Evolutionary conservation across 2,113 vertebrate species (phyloP).

Genomic region (Neopipo cinnamomea): DNA sequence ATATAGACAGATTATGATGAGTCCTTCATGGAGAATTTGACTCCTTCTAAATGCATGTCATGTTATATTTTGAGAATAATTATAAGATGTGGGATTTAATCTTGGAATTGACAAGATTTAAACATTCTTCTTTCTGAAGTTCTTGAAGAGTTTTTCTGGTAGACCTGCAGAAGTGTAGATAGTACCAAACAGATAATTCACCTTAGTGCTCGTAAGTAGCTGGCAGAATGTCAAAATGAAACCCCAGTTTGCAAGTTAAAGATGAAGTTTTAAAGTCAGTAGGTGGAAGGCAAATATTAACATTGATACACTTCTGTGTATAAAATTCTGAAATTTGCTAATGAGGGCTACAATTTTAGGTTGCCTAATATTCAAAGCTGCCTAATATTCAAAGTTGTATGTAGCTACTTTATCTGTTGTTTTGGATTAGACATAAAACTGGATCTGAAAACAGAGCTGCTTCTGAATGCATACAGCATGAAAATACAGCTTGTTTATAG

Average conservation of each 20-base stretch:
- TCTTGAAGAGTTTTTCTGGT: not conserved
- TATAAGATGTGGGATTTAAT: not conserved
- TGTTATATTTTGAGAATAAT: not conserved
- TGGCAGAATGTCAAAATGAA: not conserved
- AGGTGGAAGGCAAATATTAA: not conserved
- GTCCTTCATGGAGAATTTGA: not conserved
- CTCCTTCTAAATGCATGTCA: not conserved
- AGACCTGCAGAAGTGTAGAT: not conserved
- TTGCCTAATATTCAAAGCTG: not conserved
- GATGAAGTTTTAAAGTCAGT: not conserved
- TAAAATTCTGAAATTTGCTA: not conserved
- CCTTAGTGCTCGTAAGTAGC: not conserved
- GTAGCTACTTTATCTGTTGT: not conserved
- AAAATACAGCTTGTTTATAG: not conserved
- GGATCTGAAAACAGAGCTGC: not conserved
- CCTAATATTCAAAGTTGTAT: not conserved
- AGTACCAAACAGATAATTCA: not conserved
- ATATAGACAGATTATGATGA: not conserved
- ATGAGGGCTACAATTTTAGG: not conserved
- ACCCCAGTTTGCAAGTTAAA: not conserved
- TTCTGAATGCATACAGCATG: not conserved
- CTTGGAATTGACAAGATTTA: not conserved
- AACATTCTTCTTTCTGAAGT: not conserved
- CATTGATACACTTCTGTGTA: accelerated
- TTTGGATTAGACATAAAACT: not conserved